Conservation (phyloP, 2,888 invertebrate genomes). For the Dasypogon diadema region DNA sequence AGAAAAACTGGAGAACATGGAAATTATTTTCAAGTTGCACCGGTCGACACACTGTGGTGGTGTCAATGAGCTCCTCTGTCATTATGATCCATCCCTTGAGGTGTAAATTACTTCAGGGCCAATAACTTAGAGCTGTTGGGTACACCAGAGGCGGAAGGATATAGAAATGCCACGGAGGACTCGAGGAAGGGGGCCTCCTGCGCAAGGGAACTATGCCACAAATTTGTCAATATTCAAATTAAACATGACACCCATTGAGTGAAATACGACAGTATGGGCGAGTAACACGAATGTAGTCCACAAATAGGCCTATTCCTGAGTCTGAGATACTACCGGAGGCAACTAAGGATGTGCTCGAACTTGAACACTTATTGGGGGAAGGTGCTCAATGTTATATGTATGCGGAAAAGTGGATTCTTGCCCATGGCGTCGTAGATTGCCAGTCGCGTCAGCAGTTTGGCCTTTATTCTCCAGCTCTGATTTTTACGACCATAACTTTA, state of each 20-base stretch:
- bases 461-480: conserved; percentile 30
- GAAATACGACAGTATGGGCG: conserved; percentile 46
- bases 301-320: neutral
- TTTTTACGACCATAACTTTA: conserved; percentile 45
- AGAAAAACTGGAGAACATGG: conserved; percentile 30
- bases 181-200: neutral
- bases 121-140: conserved; percentile 41
- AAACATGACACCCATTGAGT: conserved; percentile 53
- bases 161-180: neutral
- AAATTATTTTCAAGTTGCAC: conserved; percentile 16
- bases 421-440: neutral
- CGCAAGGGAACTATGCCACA: conserved; percentile 46
- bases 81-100: conserved; percentile 21
- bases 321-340: neutral
- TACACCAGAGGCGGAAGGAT: conserved; percentile 6
- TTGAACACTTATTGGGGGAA: neutral
- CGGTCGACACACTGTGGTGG: neutral
- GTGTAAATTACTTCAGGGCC: conserved; percentile 42
- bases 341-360: neutral
- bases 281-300: neutral
- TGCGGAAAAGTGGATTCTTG: conserved; percentile 1
- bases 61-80: conserved; percentile 28
- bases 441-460: conserved; percentile 23
- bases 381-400: neutral
- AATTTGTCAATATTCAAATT: conserved; percentile 56